Evolutionary conservation across 2,797 vertebrate species (phyloP), one percentile per base, ranked within the genome.

Genomic region (Chrysolophus pictus): DNA sequence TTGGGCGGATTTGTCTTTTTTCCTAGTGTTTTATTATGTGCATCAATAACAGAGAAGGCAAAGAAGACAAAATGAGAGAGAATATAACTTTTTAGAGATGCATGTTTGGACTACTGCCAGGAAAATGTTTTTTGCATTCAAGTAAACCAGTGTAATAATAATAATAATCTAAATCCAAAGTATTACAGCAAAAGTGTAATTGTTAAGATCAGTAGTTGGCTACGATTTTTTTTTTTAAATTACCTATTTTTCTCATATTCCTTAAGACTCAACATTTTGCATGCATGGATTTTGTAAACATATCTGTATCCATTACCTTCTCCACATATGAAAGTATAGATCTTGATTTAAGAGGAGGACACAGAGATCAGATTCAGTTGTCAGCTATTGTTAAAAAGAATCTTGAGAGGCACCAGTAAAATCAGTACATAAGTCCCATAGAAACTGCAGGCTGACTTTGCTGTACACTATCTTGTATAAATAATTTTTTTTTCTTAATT

Each of bases 1-100:
- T 97, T 94, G 94, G 96, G 96, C 96, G 87, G 89, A 96, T 97
- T 95, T 97, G 60, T 96, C 89, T 95, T 85, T 96, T 94, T 96
- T 88, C 84, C 74, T 85, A 90, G 79, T 93, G 84, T 96, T 96
- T 97, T 96, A 96, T 97, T 97, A 95, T 94, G 82, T 96, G 75
- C 91, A 95, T 96, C 83, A 94, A 96, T 96, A 97, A 96, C 85
- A 80, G 33, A 28, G 58, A 78, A 90, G 91, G 81, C 88, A 94
- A 84, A 63, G 78, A 82, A 80, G 69, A 84, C 84, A 97, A 94
- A 94, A 88, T 56, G 81, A 94, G 84, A 83, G 90, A 91, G 91
- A 95, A 91, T 71, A 89, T 18, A 87, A 71, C 92, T 94, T 90
- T 91, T 73, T 58, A 85, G 72, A 49, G 37, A 88, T 88, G 90